Base-by-base conservation (phyloP, 2,888 invertebrate species). In the Nectonema munidae region DNA sequence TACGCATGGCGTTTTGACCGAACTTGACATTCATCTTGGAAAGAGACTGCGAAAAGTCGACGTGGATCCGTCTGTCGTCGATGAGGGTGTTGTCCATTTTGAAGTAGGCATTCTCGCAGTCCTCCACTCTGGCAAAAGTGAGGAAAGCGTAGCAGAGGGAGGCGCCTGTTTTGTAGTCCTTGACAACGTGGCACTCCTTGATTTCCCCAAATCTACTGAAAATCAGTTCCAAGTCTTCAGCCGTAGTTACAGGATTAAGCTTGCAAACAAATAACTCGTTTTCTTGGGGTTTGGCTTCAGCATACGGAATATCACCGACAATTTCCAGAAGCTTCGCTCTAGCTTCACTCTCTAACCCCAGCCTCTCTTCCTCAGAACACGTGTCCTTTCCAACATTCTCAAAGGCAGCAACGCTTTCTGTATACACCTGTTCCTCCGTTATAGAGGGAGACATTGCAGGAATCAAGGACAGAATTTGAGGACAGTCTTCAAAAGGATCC, bases 1-100 rank as follows among this genome's bases (percentile, higher is more conserved):
- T n/a, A n/a, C n/a, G n/a, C n/a, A n/a, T n/a, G n/a, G n/a, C n/a
- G n/a, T n/a, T 20, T 38, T 39, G 33, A 52, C n/a, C n/a, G n/a
- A n/a, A n/a, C n/a, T n/a, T n/a, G n/a, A n/a, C n/a, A n/a, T n/a
- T n/a, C n/a, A n/a, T 46, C 57, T 83, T 86, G 2, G 89, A 69
- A 1, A 99, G 89, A 36, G 86, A 86, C 54, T 99, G 95, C 44
- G 83, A 86, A 59, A 99, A 99, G 57, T 99, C 95, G 1, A 99
- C 95, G 58, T 95, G 95, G 49, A 99, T 95, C 44, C 95, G 64
- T 18, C 95, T 63, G 52, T 99, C 95, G 57, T 99, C 95, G 48
- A 99, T 95, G 3, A 95, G 60, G 0, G 95, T 89, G 61, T 99
- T 99, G 53, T 89, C 89, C 95, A 95, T 99, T 61, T 95, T 95